Evolutionary conservation across 2,797 vertebrate species (phyloP).

Genomic region (Aphelocoma californica): DNA sequence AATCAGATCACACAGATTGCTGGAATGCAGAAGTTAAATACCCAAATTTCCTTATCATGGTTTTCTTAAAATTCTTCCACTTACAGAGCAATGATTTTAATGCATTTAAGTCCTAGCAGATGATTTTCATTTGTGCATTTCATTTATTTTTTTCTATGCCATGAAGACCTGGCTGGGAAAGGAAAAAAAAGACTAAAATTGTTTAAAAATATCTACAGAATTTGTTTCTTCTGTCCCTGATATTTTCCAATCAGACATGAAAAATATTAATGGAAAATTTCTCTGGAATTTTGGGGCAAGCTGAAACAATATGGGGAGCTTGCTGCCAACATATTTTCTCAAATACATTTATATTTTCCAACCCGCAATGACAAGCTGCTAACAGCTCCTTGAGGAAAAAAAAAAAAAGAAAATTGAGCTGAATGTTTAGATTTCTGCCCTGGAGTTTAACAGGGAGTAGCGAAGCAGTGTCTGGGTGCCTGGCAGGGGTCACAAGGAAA

Average conservation of each 20-base stretch:
- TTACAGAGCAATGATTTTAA: neutral
- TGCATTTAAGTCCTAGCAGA: neutral
- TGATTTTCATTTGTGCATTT: neutral
- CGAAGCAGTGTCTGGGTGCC: neutral
- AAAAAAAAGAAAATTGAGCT: neutral
- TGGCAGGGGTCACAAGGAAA: neutral
- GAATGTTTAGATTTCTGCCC: neutral
- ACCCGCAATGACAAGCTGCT: neutral
- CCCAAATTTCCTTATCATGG: neutral
- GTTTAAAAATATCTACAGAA: neutral
- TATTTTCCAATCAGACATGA: neutral
- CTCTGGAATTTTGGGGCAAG: neutral
- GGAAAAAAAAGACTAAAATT: neutral
- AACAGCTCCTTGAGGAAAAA: neutral
- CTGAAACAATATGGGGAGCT: slow-evolving; percentile 5
- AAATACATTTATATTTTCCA: slow-evolving; percentile 1
- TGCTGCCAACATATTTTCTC: slow-evolving; percentile 35
- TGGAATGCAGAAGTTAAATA: slow-evolving; percentile 29
- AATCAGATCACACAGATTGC: slow-evolving; percentile 8
- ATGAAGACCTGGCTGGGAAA: neutral
- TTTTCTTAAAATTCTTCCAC: neutral
- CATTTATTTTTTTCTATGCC: neutral
- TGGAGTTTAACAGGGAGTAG: neutral
- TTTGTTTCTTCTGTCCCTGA: neutral
- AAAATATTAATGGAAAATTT: neutral